Percentiles rank a stretch among this genome's conserved stretches.
phyloP scores from a whole-genome alignment of 2,113 vertebrate genomes.

The Brachyistius frenatus region DNA sequence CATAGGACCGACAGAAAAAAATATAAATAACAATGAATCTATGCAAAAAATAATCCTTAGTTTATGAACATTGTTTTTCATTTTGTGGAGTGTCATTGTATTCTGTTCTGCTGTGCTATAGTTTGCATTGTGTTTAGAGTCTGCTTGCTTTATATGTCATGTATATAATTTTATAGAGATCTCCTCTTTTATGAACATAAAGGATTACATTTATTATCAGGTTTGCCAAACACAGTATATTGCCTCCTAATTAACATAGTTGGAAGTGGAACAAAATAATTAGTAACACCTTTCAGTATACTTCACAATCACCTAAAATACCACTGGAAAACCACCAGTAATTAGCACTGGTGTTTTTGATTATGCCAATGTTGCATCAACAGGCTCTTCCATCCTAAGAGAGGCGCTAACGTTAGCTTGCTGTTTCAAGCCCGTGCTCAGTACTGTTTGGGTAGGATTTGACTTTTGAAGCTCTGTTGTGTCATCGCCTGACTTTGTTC shows the following conservation, averaged over 20 bases:
- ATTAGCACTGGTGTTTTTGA: neutral
- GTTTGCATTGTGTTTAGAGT: neutral
- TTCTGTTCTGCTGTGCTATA: neutral
- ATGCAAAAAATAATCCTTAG: neutral
- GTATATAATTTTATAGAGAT: neutral
- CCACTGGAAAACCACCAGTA: neutral
- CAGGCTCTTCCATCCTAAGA: no score
- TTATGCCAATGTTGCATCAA: no score
- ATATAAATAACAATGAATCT: neutral
- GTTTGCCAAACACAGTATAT: neutral
- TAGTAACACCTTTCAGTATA: no score
- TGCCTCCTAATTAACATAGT: neutral
- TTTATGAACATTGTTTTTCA: neutral
- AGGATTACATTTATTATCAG: neutral
- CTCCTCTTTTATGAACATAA: neutral
- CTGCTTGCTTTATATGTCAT: neutral
- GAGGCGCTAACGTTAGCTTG: no score
- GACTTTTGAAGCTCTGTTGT: no score
- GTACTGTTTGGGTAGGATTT: no score
- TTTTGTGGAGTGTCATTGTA: neutral
- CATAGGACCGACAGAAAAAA: neutral
- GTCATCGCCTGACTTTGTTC: no score
- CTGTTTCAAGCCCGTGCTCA: no score
- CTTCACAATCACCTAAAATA: neutral
- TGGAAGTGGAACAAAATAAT: neutral